Percentiles rank a stretch among this genome's conserved stretches.
Evolutionary conservation across 2,113 vertebrate species (phyloP).

Genomic region (Petaurus breviceps): DNA sequence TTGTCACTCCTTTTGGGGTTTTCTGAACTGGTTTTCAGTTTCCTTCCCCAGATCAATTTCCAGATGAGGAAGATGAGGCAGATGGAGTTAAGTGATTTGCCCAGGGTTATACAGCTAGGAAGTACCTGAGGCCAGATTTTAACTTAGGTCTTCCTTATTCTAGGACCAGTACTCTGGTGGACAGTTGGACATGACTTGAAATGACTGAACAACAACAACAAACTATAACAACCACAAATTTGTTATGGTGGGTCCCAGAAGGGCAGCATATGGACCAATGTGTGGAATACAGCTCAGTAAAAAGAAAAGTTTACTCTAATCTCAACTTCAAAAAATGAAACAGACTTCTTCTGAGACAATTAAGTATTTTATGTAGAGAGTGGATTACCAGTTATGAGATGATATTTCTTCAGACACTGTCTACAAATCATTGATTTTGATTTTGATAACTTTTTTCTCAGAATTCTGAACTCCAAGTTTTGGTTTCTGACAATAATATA

Average conservation of each 20-base stretch:
- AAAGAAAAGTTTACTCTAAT: neutral
- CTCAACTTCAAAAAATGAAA: neutral
- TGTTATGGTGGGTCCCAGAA: neutral
- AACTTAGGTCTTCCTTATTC: no score
- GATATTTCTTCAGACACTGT: neutral
- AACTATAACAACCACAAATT: neutral
- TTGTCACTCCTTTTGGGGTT: no score
- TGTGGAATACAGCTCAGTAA: neutral
- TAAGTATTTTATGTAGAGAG: neutral
- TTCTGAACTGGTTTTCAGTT: no score
- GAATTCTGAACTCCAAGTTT: neutral
- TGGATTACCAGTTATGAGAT: neutral
- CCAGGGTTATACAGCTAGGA: no score
- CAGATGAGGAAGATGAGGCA: no score
- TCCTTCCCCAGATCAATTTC: no score
- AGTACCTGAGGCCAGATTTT: no score
- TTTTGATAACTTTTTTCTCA: neutral
- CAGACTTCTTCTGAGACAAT: neutral
- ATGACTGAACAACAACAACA: no score
- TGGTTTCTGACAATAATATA: neutral
- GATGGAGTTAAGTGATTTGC: no score
- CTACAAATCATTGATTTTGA: neutral
- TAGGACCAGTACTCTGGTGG: no score
- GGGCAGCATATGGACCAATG: neutral
- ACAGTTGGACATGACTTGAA: no score